Evolutionary conservation across 92 coral and sea anemone species (phyloP).

Genomic region (Palythoa caribaeorum): DNA sequence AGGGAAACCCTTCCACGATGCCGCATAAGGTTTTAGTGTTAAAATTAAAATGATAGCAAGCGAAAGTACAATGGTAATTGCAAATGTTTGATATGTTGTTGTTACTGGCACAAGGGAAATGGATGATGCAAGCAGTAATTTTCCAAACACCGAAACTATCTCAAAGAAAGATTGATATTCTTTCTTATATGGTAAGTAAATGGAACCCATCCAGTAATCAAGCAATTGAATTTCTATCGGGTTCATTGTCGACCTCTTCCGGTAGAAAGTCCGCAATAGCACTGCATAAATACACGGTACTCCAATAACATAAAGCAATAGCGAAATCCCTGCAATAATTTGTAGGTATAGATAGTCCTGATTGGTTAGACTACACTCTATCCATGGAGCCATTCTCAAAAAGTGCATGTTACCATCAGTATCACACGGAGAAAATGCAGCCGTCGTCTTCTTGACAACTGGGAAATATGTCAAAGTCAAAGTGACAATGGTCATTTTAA

Average conservation of each 20-base stretch:
- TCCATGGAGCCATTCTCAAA: slow-evolving; percentile 69
- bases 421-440: slow-evolving; percentile 61
- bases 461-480: slow-evolving; percentile 66
- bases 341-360: slow-evolving; percentile 48
- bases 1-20: slow-evolving; percentile 8
- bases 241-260: slow-evolving; percentile 4
- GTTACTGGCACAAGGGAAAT: slow-evolving; percentile 70
- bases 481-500: slow-evolving; percentile 55
- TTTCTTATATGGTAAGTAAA: slow-evolving; percentile 51
- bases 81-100: slow-evolving; percentile 65
- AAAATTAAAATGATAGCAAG: slow-evolving; percentile 53
- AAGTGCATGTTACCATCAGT: slow-evolving; percentile 30
- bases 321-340: slow-evolving; percentile 61
- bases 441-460: slow-evolving; percentile 55
- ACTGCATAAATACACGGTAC: slow-evolving; percentile 62
- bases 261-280: slow-evolving; percentile 34
- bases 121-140: slow-evolving; percentile 68
- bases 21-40: slow-evolving; percentile 48
- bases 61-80: slow-evolving; percentile 49
- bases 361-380: slow-evolving; percentile 45
- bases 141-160: slow-evolving; percentile 59
- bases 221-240: slow-evolving; percentile 12
- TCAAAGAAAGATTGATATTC: slow-evolving; percentile 57
- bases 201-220: slow-evolving; percentile 55
- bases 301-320: slow-evolving; percentile 57